Evolutionary conservation across 2,888 invertebrate species (phyloP), one percentile per base, ranked within the genome.

Genomic region (Megalurothrips usitatus): DNA sequence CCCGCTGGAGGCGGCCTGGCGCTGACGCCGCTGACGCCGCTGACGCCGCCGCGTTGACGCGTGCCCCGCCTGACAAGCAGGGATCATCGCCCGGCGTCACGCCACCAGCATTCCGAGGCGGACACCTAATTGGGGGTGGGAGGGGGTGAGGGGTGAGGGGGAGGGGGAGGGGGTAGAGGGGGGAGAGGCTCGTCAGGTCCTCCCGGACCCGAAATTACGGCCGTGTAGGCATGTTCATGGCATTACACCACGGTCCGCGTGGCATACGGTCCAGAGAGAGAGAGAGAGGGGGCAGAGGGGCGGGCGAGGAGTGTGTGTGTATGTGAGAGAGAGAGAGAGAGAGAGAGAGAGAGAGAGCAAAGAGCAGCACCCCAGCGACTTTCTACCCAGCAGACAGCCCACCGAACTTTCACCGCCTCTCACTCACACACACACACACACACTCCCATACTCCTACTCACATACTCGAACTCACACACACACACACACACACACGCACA

Each of bases 21-120:
- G 34, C 34, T 43, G 34, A 43, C 34, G 34, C 34, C 34, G 34
- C 34, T 17, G 58, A n/a, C n/a, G n/a, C n/a, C 34, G 34, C 34
- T 43, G 34, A 43, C 34, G 34, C 34, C 34, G 34, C 34, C 58
- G 58, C 68, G 68, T 12, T 26, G 68, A 26, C 23, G 23, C 68
- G 68, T 75, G 68, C 68, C 26, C 68, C 12, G 68, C 68, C 26
- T 75, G 68, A 10, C 68, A 75, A 75, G 68, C 68, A 12, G 68
- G 68, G 12, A 75, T 58, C 68, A 23, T 26, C 68, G 8, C 68
- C 68, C 68, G 3, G 9, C 68, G 12, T 9, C 68, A 23, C 23
- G 23, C 68, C 68, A 26, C 23, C 68, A 75, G 68, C 68, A 75
- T 26, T 75, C 26, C 68, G 26, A n/a, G 68, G 68, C 68, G 68